Percentiles rank a stretch among this genome's conserved stretches.
Conservation (phyloP, 2,797 vertebrate genomes). For the Myotis pilosus region DNA sequence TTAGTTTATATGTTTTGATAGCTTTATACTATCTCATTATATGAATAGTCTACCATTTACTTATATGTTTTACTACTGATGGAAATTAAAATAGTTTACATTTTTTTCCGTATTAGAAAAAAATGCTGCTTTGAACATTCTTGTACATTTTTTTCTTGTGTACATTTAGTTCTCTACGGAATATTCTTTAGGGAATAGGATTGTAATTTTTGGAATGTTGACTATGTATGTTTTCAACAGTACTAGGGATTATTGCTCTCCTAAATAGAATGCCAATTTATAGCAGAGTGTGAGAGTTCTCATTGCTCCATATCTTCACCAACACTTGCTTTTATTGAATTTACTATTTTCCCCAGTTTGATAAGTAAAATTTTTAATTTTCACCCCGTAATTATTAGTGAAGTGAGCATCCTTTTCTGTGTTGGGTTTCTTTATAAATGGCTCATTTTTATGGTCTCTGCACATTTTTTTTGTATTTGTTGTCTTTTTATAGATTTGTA, state of each 20-base stretch:
- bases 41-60: neutral
- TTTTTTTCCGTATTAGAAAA: neutral
- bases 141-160: neutral
- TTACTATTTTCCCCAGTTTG: neutral
- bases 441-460: neutral
- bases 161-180: neutral
- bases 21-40: neutral
- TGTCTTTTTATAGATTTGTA: neutral
- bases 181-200: neutral
- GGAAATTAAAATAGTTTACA: slow-evolving; percentile 11
- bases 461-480: neutral
- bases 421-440: slow-evolving; percentile 3
- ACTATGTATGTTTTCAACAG: neutral
- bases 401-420: neutral
- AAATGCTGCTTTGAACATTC: neutral
- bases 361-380: neutral
- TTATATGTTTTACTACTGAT: neutral
- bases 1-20: slow-evolving; percentile 6
- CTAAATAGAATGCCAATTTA: neutral
- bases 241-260: neutral
- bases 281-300: neutral
- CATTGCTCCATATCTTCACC: neutral
- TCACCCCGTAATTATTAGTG: neutral
- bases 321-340: neutral
- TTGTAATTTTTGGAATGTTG: neutral